Evolutionary conservation across 1,140 invertebrate genomes (phyloP), one percentile per base, ranked within the genome.

Genomic region (Hylyphantes graminicola): DNA sequence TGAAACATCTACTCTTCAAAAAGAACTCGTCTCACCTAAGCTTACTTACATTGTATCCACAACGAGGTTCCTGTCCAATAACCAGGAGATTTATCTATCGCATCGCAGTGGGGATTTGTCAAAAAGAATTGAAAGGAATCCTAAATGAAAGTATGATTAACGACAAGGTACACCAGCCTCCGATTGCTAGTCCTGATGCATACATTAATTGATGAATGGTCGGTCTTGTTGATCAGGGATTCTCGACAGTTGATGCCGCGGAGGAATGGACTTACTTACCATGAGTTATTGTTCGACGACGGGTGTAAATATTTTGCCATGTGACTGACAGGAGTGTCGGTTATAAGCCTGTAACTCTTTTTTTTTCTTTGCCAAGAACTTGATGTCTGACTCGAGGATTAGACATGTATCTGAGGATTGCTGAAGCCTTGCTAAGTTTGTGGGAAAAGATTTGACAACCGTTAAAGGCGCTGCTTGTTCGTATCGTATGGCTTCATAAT

Each of bases 91-190:
- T 76, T 76, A 76, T 76, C 57, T 64, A 19, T 61, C 57, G 48
- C 74, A n/a, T 21, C 72, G 55, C 72, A 17, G 74, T 48, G 59
- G 74, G 74, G 59, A 76, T 76, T 76, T 76, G 74, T 76, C 74
- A 76, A 76, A 35, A 35, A 76, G 74, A 76, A 76, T 76, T 76
- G 74, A 76, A 76, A 76, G 74, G 74, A 76, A 63, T 76, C 74
- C 74, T 64, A 64, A 76, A 76, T 76, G 74, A 76, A 76, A 76
- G 74, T 76, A 64, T 76, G 74, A 76, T 76, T 76, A 76, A 76
- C 59, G 74, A 76, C 35, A 35, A 35, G 35, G 35, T 35, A 35
- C 35, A 35, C 54, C 55, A 55, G 17, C 15, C 12, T 55, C 10
- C 72, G 53, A 59, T 57, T 74, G 21, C 57, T 21, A 50, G 74